Evolutionary conservation across 2,797 vertebrate genomes (phyloP), one percentile per base, ranked within the genome.

Genomic region (Neostethus bicornis): DNA sequence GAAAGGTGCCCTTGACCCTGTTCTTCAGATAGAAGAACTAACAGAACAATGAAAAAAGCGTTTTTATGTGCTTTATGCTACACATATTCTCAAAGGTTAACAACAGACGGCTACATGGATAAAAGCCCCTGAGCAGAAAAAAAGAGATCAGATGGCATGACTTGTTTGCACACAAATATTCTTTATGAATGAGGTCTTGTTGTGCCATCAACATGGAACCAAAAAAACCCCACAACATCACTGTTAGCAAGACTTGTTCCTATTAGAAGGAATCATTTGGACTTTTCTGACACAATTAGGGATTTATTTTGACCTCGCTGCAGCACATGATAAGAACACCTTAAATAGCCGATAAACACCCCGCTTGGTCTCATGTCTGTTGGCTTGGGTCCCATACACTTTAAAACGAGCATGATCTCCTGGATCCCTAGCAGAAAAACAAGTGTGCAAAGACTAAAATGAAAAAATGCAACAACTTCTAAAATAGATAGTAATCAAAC

Each of bases 1-100:
- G 70, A 72, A 68, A 70, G 67, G 80, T 80, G 80, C 74, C 83
- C 83, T 83, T 90, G 80, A 85, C 82, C 84, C 69, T 70, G 68
- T 82, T 82, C 70, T 70, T 51, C 26, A 59, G 70, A 43, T 29
- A 54, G 65, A 42, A 63, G 11, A 21, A 23, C 65, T 44, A 58
- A 51, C 39, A 47, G 66, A 81, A 60, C 7, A 61, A 63, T 49
- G 63, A 48, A 52, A 34, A 75, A 77, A 55, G 54, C 75, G 68
- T 73, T 70, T n/a, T 66, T 70, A 23, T 24, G 51, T 37, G 48
- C 66, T 68, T 59, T 39, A 35, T 14, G 55, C 20, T 51, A 26
- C 14, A 6, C 42, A 51, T 60, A 58, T 66, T 51, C 13, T 58
- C 47, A 75, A 77, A 79, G 69, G 67, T 77, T 68, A 74, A 61